These are phyloP conservation scores for Drosophila watanabei DNA, from an alignment of 1,140 invertebrate species.

Conservation along the genomic window DNA sequence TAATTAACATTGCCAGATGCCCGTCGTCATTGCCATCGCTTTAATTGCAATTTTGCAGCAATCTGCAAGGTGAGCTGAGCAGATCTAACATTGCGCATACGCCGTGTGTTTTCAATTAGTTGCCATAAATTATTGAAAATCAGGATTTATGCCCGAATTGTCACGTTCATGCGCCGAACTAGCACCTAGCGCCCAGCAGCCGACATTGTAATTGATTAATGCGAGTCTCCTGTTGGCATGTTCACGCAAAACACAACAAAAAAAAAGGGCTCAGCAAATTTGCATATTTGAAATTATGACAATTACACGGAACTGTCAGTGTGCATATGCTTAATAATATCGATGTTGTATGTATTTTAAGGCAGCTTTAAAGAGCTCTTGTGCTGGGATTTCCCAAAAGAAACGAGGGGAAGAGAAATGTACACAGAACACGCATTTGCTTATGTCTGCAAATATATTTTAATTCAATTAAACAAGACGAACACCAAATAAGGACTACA, in stretches of 20 bases:
- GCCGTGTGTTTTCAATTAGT: constrained; percentile 73
- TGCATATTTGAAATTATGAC: constrained; percentile 58
- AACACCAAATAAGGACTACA: background rate
- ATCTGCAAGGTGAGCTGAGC: constrained; percentile 19
- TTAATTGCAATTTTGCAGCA: constrained; percentile 42
- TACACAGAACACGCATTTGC: background rate
- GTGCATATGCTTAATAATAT: constrained; percentile 32
- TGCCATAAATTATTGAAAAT: constrained; percentile 79
- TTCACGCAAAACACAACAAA: constrained; percentile 16
- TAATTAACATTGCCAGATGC: constrained; percentile 79
- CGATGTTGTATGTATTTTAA: background rate
- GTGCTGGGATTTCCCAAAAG: background rate
- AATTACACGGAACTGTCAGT: constrained; percentile 41
- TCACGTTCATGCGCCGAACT: constrained; percentile 58
- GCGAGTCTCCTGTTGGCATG: constrained; percentile 50
- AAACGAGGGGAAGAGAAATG: background rate
- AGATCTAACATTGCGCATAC: constrained; percentile 60
- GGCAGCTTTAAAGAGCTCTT: background rate
- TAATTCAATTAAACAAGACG: background rate
- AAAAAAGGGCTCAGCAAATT: constrained; percentile 29
- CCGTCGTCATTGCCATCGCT: constrained; percentile 16
- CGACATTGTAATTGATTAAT: constrained; percentile 64
- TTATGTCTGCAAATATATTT: background rate
- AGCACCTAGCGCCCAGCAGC: constrained; percentile 36
- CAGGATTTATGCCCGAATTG: constrained; percentile 75